A percentile compares a stretch with the other conserved stretches of the same genome.
These are phyloP conservation scores for Dicentrarchus labrax DNA, from an alignment of 2,113 vertebrate species.

Conservation along the genomic window DNA sequence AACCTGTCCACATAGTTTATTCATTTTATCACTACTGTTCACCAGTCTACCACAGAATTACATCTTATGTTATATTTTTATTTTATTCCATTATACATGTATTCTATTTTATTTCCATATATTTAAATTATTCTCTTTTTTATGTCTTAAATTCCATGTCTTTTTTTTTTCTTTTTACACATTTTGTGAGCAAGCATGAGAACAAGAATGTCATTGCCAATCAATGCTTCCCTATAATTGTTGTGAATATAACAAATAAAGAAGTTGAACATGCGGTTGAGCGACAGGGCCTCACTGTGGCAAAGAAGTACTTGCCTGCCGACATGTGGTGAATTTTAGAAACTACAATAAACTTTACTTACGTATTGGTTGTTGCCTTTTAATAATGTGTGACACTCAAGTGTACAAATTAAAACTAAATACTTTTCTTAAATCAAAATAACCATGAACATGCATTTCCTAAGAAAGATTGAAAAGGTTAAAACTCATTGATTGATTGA, in stretches of 20 bases:
- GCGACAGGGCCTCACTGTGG: background rate
- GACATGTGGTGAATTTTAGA: constrained; percentile 54
- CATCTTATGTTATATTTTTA: no score
- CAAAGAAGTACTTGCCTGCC: constrained; percentile 59
- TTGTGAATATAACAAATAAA: background rate
- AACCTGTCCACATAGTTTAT: background rate
- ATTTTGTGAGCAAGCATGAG: background rate
- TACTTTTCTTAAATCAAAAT: no score
- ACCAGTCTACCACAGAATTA: background rate
- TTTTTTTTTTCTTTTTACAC: background rate
- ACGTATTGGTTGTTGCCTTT: background rate
- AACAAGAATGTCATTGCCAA: background rate
- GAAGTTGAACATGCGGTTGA: background rate
- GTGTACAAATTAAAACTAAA: background rate
- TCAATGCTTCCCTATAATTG: background rate
- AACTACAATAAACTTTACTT: constrained; percentile 55
- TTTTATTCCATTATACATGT: no score
- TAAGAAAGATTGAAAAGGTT: background rate
- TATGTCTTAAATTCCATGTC: background rate
- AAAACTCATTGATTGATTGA: background rate
- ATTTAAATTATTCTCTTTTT: no score
- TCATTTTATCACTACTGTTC: background rate
- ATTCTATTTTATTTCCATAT: no score
- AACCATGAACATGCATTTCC: background rate
- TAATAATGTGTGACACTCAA: background rate